These are phyloP conservation scores for Ceyx margarethae DNA, from an alignment of 2,113 vertebrate species.

Conservation along the genomic window DNA sequence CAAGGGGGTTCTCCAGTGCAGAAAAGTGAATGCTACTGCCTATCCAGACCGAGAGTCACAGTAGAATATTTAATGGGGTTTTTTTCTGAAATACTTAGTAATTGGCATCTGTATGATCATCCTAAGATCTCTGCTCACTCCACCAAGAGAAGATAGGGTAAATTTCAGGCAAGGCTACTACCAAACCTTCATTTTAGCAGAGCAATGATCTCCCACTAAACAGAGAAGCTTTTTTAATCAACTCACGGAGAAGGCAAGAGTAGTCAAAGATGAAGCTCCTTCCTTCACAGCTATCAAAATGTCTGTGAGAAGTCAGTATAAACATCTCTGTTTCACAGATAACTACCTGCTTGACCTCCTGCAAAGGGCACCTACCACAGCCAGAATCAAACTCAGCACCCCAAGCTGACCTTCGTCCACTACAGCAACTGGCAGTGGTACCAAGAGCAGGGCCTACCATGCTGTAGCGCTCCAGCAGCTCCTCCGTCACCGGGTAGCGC, in stretches of 20 bases:
- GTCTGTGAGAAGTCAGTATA: background rate
- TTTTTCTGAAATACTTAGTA: background rate
- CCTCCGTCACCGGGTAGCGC: constrained; percentile 91
- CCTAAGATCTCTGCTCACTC: background rate
- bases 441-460: constrained; percentile 66
- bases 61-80: background rate
- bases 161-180: background rate
- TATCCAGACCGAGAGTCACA: background rate
- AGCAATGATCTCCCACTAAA: rapidly evolving
- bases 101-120: background rate
- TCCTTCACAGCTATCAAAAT: background rate
- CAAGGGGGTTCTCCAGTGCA: background rate
- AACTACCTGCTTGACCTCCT: background rate
- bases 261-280: background rate
- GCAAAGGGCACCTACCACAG: rapidly evolving
- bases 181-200: background rate
- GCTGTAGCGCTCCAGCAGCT: constrained; percentile 89
- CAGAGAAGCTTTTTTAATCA: background rate
- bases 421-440: background rate
- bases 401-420: rapidly evolving
- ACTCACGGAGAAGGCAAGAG: background rate
- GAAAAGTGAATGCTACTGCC: background rate
- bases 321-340: background rate
- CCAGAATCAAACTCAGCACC: background rate
- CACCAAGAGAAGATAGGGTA: background rate